Evolutionary conservation across 2,888 invertebrate species (phyloP), one percentile per base, ranked within the genome.

Genomic region (Pheosia tremula): DNA sequence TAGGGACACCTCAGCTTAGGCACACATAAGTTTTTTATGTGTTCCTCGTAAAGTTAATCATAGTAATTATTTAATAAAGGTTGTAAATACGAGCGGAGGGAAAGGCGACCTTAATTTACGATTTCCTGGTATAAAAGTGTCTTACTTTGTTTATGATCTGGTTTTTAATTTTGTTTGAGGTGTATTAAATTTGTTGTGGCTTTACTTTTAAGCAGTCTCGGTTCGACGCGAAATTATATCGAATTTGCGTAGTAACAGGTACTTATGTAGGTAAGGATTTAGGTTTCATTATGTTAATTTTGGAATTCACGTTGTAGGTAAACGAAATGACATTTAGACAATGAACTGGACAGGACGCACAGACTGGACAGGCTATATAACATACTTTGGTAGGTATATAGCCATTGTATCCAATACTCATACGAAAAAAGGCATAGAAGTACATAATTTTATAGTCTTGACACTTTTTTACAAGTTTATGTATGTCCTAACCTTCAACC

Each of bases 141-240:
- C 49, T 53, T 53, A 53, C 53, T 38, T 37, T 11, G 53, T 53
- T 53, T 53, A 53, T 53, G 36, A 53, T 37, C 53, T 11, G 37
- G 53, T 53, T 53, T 53, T 53, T 53, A 53, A 53, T 53, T 69
- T 75, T 71, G 69, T 60, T 68, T 50, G 50, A 4, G 13, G 24
- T 8, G 13, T 50, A 50, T 24, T 24, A 50, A 50, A 50, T 50
- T 47, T 47, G 47, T 47, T 50, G 24, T 50, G 24, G 50, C 50
- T 24, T 24, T 50, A 47, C 47, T 7, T 24, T 50, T 50, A 50
- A 24, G 24, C 24, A 9, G 24, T 50, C 24, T 50, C 10, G 50
- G 47, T 47, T 11, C n/a, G 47, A 47, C 47, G 45, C 10, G 47
- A 47, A n/a, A 47, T n/a, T 5, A n/a, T n/a, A 47, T 47, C 11